A percentile compares a stretch with the other conserved stretches of the same genome.
These are phyloP conservation scores for Rhinoraja longicauda DNA, from an alignment of 2,797 vertebrate genomes.

Conservation along the genomic window DNA sequence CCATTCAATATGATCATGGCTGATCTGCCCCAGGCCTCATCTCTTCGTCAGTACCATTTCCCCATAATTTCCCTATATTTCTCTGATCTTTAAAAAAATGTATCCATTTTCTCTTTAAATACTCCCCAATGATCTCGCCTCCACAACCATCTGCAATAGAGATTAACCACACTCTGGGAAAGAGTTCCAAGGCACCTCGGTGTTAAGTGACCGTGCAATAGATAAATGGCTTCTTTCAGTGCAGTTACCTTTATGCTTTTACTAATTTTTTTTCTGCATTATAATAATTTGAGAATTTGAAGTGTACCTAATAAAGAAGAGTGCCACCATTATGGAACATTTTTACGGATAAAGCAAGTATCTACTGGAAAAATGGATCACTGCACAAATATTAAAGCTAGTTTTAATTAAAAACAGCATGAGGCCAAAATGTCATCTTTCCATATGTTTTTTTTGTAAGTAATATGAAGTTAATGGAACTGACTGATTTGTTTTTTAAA, in stretches of 20 bases:
- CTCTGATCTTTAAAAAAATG: no score
- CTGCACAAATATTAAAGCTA: background rate
- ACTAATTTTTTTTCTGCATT: background rate
- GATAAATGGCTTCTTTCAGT: background rate
- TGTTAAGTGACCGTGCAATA: background rate
- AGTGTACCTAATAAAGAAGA: background rate
- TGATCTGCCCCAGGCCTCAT: no score
- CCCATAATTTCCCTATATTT: no score
- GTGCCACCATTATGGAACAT: background rate
- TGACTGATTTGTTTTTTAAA: conserved; percentile 42
- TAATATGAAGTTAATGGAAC: background rate
- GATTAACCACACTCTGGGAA: no score
- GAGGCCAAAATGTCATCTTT: background rate
- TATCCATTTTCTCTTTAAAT: no score
- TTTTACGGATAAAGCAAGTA: background rate
- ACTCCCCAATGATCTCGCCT: no score
- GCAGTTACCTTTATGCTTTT: background rate
- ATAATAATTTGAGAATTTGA: background rate
- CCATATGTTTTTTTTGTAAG: background rate
- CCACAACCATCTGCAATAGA: no score
- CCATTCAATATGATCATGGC: no score
- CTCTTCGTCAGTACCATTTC: no score
- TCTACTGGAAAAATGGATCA: background rate
- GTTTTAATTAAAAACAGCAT: background rate
- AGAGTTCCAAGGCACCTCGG: no score